Conservation (phyloP, 2,797 vertebrate genomes). For the Malacoctenus gilli region DNA sequence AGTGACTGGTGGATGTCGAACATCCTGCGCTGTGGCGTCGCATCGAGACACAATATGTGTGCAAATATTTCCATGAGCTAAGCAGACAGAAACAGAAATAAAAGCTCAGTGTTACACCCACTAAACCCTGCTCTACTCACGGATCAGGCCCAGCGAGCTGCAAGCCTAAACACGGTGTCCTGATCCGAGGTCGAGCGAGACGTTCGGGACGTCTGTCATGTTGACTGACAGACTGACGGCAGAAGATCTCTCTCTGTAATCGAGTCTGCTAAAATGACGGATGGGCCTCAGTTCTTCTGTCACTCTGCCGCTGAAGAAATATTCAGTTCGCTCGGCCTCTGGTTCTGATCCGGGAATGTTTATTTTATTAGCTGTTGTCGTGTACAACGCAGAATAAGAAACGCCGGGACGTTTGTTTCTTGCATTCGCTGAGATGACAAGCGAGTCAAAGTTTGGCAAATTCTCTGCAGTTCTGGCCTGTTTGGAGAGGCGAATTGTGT, state of each 20-base stretch:
- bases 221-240: background rate
- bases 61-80: too few species aligned
- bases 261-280: too few species aligned
- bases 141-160: background rate
- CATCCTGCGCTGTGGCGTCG: background rate
- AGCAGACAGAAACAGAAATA: too few species aligned
- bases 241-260: too few species aligned
- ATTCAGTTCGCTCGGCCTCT: too few species aligned
- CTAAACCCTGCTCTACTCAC: background rate
- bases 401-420: background rate
- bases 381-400: too few species aligned
- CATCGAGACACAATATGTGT: background rate
- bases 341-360: background rate
- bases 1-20: background rate
- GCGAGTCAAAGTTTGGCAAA: too few species aligned
- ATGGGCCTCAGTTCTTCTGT: too few species aligned
- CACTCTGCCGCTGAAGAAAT: too few species aligned
- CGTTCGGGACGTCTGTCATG: background rate
- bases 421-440: constrained; percentile 5
- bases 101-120: background rate
- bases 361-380: too few species aligned
- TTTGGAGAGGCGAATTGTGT: too few species aligned
- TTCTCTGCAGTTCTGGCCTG: too few species aligned
- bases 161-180: background rate
- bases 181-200: background rate